A percentile compares a stretch with the other conserved stretches of the same genome.
phyloP scores from a whole-genome alignment of 2,113 vertebrate species.

The Hippopotamus amphibius region DNA sequence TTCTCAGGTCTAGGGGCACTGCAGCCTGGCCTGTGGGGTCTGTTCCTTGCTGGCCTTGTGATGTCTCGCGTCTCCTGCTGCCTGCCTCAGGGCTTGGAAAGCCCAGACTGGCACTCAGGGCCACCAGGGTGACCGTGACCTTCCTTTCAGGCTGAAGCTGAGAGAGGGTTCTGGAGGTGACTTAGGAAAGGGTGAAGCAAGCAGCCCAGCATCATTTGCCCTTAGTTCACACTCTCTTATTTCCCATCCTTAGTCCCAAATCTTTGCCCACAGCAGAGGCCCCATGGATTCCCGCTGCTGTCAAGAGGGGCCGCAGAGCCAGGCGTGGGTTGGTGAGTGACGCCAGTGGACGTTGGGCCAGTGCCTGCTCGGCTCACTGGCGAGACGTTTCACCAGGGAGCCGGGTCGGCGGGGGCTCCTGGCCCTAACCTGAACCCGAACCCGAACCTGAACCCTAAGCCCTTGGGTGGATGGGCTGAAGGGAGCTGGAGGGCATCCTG shows the following conservation, averaged over 20 bases:
- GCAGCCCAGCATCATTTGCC: neutral
- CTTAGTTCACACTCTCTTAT: neutral
- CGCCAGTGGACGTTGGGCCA: fast-evolving
- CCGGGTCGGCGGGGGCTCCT: fast-evolving
- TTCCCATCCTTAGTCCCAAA: too few relatives aligned
- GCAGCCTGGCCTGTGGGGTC: neutral
- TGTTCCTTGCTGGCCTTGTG: neutral
- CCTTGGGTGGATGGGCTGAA: neutral
- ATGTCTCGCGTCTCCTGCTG: too few relatives aligned
- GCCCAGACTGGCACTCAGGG: neutral
- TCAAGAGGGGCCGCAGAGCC: fast-evolving
- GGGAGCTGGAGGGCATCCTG: neutral
- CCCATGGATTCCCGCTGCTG: too few relatives aligned
- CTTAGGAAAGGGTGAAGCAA: neutral
- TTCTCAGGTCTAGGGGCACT: neutral
- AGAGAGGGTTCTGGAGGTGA: neutral
- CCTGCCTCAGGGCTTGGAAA: neutral
- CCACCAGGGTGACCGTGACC: neutral
- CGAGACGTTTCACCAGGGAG: too few relatives aligned
- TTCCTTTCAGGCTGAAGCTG: neutral
- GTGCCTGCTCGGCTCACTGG: fast-evolving
- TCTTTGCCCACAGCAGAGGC: neutral
- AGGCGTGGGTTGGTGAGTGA: fast-evolving
- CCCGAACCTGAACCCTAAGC: neutral
- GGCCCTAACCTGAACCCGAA: too few relatives aligned